A percentile compares a stretch with the other conserved stretches of the same genome.
phyloP scores from a whole-genome alignment of 2,113 vertebrate genomes.

The Gnathonemus longibarbis region DNA sequence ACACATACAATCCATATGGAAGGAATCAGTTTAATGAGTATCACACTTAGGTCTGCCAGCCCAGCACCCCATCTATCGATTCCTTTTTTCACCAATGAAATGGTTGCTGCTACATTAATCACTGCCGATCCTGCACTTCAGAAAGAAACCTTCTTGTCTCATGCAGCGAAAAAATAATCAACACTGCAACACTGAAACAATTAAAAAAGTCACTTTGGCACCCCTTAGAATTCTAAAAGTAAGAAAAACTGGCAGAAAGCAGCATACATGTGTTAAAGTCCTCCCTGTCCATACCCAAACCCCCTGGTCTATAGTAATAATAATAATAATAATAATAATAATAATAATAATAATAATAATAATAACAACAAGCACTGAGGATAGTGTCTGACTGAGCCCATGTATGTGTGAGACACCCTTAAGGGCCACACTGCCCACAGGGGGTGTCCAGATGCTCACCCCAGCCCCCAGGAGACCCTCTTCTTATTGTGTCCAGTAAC shows the following conservation, averaged over 20 bases:
- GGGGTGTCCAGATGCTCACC: neutral
- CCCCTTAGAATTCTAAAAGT: neutral
- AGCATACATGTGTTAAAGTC: too few species aligned
- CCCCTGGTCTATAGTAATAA: too few species aligned
- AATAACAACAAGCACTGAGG: neutral
- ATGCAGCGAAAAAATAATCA: neutral
- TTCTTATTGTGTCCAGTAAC: neutral
- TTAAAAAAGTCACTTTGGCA: neutral
- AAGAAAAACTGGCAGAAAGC: too few species aligned
- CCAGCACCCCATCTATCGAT: slow-evolving; percentile 12
- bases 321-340: too few species aligned
- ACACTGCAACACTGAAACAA: neutral
- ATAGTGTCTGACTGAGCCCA: too few species aligned
- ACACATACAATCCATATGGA: neutral
- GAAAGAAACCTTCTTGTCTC: neutral
- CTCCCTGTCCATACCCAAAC: too few species aligned
- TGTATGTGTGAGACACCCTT: too few species aligned
- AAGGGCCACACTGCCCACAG: neutral
- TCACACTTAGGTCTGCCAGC: neutral
- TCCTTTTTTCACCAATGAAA: neutral
- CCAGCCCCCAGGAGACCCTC: neutral
- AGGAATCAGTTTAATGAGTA: neutral
- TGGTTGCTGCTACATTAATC: slow-evolving; percentile 18
- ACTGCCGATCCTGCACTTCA: neutral
- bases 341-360: too few species aligned